Percentiles rank a stretch among this genome's conserved stretches.
These are phyloP conservation scores for Anser cygnoides DNA, from an alignment of 2,113 vertebrate genomes.

Conservation along the genomic window DNA sequence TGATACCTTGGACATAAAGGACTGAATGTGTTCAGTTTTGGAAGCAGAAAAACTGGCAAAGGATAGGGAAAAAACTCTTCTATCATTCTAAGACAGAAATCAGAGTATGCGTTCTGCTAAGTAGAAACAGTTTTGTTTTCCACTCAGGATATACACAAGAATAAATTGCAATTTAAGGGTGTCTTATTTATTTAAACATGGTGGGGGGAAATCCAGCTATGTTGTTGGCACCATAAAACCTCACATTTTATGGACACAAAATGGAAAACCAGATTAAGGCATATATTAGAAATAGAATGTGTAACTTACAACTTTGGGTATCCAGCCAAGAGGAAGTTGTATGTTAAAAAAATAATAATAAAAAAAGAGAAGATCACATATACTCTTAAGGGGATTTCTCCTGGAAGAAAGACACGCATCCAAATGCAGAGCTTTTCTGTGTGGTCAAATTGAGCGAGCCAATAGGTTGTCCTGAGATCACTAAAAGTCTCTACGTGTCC, in stretches of 20 bases:
- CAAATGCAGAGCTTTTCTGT: neutral
- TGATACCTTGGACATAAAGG: slow-evolving; percentile 52
- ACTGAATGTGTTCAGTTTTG: slow-evolving; percentile 30
- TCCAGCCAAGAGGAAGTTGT: slow-evolving; percentile 2
- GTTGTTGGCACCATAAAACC: neutral
- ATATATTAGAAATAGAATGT: neutral
- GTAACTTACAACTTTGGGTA: neutral
- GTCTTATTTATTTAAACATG: neutral
- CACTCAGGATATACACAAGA: neutral
- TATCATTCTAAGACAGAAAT: neutral
- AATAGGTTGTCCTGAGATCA: neutral
- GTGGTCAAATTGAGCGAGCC: neutral
- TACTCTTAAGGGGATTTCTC: neutral
- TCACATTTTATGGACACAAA: slow-evolving; percentile 27
- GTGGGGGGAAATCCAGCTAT: neutral
- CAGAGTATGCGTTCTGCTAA: neutral
- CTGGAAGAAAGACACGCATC: neutral
- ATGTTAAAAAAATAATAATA: neutral
- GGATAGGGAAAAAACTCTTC: neutral
- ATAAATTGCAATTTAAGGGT: neutral
- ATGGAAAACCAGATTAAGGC: neutral
- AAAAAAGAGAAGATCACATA: neutral
- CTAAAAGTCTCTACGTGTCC: neutral
- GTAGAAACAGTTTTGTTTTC: neutral
- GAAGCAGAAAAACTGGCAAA: slow-evolving; percentile 8